Evolutionary conservation across 2,888 invertebrate species (phyloP).

Genomic region (Drosophila robusta): DNA sequence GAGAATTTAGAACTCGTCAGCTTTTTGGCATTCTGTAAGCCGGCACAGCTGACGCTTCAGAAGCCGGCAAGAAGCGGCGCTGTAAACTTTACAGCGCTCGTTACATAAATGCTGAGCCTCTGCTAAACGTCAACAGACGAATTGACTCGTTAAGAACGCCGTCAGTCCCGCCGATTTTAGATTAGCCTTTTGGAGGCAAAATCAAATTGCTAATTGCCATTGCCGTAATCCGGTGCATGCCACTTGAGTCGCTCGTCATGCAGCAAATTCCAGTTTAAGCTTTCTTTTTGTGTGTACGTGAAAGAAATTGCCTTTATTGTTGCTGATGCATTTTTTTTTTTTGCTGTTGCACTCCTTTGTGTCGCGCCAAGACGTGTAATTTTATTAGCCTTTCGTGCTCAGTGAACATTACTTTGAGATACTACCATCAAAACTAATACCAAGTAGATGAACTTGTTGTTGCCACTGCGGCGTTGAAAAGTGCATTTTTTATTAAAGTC

Average conservation of each 20-base stretch:
- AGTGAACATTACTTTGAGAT: slow-evolving; percentile 57
- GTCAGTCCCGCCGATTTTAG: slow-evolving; percentile 6
- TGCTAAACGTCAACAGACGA: slow-evolving; percentile 31
- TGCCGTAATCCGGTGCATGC: slow-evolving; percentile 22
- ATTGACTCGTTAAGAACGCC: slow-evolving; percentile 29
- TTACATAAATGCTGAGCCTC: slow-evolving; percentile 62
- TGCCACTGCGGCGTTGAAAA: slow-evolving; percentile 36
- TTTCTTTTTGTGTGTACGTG: slow-evolving; percentile 23
- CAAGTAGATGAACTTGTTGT: slow-evolving; percentile 51
- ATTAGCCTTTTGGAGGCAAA: slow-evolving; percentile 11
- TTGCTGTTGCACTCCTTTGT: slow-evolving; percentile 29
- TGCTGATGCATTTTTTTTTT: slow-evolving; percentile 19
- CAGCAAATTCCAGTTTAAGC: slow-evolving; percentile 29
- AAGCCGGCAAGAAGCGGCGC: slow-evolving; percentile 33
- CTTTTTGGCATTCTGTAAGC: background rate
- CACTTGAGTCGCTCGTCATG: slow-evolving; percentile 15
- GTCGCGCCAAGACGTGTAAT: slow-evolving; percentile 40
- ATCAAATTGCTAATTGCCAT: slow-evolving; percentile 37
- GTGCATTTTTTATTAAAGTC: slow-evolving; percentile 78
- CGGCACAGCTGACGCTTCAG: slow-evolving; percentile 7
- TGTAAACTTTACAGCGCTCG: slow-evolving; percentile 66
- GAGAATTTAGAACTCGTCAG: slow-evolving; percentile 3
- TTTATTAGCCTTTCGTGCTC: slow-evolving; percentile 52
- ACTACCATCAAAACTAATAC: slow-evolving; percentile 51
- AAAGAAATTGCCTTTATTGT: slow-evolving; percentile 24